A percentile compares a stretch with the other conserved stretches of the same genome.
Evolutionary conservation across 2,888 invertebrate genomes (phyloP).

Genomic region (Meloe dianella): DNA sequence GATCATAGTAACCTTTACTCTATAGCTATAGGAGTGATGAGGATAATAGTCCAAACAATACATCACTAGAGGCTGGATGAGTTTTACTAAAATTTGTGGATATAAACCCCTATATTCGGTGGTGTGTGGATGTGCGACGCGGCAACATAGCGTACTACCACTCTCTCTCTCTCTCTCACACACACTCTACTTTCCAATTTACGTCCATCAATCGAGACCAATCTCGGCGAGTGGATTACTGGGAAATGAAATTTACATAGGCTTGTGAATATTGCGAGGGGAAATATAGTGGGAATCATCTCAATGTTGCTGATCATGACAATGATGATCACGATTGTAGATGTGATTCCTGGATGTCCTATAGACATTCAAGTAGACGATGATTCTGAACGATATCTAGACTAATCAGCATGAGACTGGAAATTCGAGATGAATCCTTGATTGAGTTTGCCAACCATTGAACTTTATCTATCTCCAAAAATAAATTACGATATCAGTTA

Average conservation of each 20-base stretch:
- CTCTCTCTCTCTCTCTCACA: slow-evolving; percentile 52
- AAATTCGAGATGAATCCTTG: not conserved
- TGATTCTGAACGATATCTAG: not conserved
- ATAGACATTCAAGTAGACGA: not conserved
- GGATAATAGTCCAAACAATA: not conserved
- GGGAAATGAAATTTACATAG: slow-evolving; percentile 74
- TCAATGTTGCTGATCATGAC: not conserved
- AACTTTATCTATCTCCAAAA: not conserved
- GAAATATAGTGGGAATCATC: slow-evolving; percentile 13
- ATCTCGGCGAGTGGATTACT: slow-evolving; percentile 74
- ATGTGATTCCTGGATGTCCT: not conserved
- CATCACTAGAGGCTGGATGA: not conserved
- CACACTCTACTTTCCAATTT: slow-evolving; percentile 72
- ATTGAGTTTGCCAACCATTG: not conserved
- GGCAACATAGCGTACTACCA: slow-evolving; percentile 49
- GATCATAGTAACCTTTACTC: not conserved
- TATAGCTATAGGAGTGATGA: not conserved
- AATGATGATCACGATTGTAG: not conserved
- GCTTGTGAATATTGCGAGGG: slow-evolving; percentile 51
- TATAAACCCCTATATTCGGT: not conserved
- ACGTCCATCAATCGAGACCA: slow-evolving; percentile 74
- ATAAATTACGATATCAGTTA: not conserved
- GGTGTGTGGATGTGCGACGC: slow-evolving; percentile 34
- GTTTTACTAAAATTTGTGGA: not conserved
- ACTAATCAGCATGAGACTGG: slow-evolving; percentile 1